Percentiles rank a stretch among this genome's conserved stretches.
These are phyloP conservation scores for Troides aeacus DNA, from an alignment of 2,888 invertebrate genomes.

Conservation along the genomic window DNA sequence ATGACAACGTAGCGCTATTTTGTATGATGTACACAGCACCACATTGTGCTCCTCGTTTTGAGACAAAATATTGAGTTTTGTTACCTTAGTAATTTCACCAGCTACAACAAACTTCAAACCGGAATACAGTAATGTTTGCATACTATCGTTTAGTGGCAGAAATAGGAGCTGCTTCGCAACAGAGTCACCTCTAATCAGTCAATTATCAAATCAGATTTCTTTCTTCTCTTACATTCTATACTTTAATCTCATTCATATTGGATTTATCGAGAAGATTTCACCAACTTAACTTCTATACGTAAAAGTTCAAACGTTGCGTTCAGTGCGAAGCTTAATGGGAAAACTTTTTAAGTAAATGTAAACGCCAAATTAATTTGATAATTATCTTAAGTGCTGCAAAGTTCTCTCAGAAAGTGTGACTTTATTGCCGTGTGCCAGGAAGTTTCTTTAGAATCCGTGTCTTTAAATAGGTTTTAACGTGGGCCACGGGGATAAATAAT, in stretches of 20 bases:
- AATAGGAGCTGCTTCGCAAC: too few species aligned
- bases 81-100: too few species aligned
- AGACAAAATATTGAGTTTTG: too few species aligned
- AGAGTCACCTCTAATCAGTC: too few species aligned
- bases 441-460: slow-evolving; percentile 16
- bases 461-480: background rate
- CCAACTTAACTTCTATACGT: background rate
- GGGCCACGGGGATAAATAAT: background rate
- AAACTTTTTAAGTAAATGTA: slow-evolving; percentile 19
- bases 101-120: too few species aligned
- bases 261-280: background rate
- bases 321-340: slow-evolving; percentile 15
- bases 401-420: slow-evolving; percentile 23
- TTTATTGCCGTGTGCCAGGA: slow-evolving; percentile 12
- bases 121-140: too few species aligned
- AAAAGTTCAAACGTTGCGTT: slow-evolving; percentile 12
- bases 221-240: background rate
- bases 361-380: slow-evolving; percentile 24
- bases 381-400: slow-evolving; percentile 26
- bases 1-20: too few species aligned
- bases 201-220: background rate
- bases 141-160: too few species aligned
- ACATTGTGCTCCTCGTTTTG: too few species aligned
- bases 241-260: background rate
- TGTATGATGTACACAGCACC: too few species aligned